Evolutionary conservation across 2,113 vertebrate species (phyloP).

Genomic region (Hipposideros armiger): DNA sequence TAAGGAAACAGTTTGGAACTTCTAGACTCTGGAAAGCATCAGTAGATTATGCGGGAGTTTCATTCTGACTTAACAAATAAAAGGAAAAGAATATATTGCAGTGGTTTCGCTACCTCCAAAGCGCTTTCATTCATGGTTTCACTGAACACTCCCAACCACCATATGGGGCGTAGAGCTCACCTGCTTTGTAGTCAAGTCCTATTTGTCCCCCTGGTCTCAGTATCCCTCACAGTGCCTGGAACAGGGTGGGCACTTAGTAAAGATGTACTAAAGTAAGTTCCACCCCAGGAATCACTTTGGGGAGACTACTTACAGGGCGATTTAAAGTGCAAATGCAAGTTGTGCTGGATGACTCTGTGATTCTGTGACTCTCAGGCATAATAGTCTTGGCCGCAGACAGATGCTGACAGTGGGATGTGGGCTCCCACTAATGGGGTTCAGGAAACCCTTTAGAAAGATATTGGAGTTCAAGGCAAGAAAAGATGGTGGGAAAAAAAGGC

Average conservation of each 20-base stretch:
- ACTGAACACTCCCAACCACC: neutral
- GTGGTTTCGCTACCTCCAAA: slow-evolving; percentile 6
- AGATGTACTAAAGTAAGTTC: neutral
- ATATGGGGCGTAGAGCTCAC: neutral
- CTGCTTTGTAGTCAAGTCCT: neutral
- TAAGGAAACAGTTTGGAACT: neutral
- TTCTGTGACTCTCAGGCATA: neutral
- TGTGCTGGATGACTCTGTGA: neutral
- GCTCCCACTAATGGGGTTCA: neutral
- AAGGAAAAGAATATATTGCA: neutral
- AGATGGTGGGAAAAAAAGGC: neutral
- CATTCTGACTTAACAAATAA: neutral
- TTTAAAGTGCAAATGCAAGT: neutral
- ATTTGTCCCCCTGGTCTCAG: neutral
- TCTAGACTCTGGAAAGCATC: neutral
- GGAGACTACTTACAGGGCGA: neutral
- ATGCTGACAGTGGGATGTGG: neutral
- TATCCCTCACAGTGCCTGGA: neutral
- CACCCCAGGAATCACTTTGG: neutral
- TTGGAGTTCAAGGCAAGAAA: slow-evolving; percentile 13
- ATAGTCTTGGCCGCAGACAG: neutral
- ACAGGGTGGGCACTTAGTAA: neutral
- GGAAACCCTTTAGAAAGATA: slow-evolving; percentile 23
- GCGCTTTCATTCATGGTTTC: neutral
- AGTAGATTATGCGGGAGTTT: neutral